Evolutionary conservation across 1,140 invertebrate species (phyloP).

Genomic region (Drosophila nigrodunni): DNA sequence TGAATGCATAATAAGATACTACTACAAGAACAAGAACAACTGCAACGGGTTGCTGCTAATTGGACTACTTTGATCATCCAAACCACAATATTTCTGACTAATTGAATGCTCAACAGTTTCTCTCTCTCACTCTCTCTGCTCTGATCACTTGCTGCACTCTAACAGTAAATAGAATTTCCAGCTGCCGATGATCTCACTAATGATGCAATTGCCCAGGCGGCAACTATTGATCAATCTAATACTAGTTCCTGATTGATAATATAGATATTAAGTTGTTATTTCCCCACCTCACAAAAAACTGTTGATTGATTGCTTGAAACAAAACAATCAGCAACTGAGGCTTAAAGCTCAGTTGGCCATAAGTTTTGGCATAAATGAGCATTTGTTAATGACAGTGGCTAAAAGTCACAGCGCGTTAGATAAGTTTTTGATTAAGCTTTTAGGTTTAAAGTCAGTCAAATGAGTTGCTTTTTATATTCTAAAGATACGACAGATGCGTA

Average conservation of each 20-base stretch:
- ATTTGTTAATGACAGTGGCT: too few relatives aligned
- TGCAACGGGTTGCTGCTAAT: conserved; percentile 39
- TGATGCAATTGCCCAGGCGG: conserved; percentile 32
- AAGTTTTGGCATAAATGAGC: too few relatives aligned
- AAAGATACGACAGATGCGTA: too few relatives aligned
- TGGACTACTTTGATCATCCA: conserved; percentile 54
- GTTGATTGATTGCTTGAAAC: too few relatives aligned
- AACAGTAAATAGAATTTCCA: conserved; percentile 11
- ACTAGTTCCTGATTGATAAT: conserved; percentile 3
- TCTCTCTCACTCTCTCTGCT: neutral
- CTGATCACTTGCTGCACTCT: neutral
- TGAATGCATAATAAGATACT: conserved; percentile 63
- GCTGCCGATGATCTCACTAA: conserved; percentile 27
- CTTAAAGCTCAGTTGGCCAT: neutral
- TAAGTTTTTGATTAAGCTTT: too few relatives aligned
- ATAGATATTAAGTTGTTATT: neutral
- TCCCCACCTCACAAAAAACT: neutral
- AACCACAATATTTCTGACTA: conserved; percentile 11
- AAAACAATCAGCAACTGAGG: neutral
- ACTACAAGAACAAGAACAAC: neutral
- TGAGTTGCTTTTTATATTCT: too few relatives aligned
- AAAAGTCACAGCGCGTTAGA: too few relatives aligned
- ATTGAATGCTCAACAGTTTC: conserved; percentile 41
- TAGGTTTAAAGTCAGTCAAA: too few relatives aligned
- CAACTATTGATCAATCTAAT: conserved; percentile 10